Conservation (phyloP, 2,113 vertebrate genomes). For the Sceloporus tristichus region DNA sequence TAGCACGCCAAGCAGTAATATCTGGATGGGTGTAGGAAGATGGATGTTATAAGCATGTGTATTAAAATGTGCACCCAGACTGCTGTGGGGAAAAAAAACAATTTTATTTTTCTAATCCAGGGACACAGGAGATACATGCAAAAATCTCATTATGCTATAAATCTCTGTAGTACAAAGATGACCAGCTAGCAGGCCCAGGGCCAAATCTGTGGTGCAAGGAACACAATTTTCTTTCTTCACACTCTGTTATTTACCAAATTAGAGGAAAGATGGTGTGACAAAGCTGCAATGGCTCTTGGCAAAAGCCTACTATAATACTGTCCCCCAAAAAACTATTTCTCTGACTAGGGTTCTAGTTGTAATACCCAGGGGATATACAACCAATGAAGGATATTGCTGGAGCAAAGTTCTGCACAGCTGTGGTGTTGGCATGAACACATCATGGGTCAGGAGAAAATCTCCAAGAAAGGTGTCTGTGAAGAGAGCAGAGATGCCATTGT, state of each 20-base stretch:
- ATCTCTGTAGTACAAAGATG: not conserved
- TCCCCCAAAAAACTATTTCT: not conserved
- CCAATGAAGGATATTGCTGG: constrained; percentile 90
- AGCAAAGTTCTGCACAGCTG: constrained; percentile 89
- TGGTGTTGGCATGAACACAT: constrained; percentile 90
- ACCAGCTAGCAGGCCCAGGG: not conserved
- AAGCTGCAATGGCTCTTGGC: not conserved
- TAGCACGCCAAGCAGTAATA: too few relatives aligned
- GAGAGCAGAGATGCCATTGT: rapidly evolving
- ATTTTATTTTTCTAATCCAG: too few relatives aligned
- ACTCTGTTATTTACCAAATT: not conserved
- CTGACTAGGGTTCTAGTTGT: not conserved
- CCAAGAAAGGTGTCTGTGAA: constrained; percentile 86
- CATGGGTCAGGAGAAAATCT: constrained; percentile 93
- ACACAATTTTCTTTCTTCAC: not conserved
- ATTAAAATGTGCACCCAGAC: too few relatives aligned
- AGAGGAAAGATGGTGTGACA: not conserved
- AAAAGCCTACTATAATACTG: too few relatives aligned
- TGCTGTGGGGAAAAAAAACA: too few relatives aligned
- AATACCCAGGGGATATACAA: not conserved
- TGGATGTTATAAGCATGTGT: too few relatives aligned
- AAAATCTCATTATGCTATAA: not conserved
- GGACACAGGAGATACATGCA: too few relatives aligned
- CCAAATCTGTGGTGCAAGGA: not conserved
- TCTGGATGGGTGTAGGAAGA: too few relatives aligned